These are phyloP conservation scores for Leuciscus idus DNA, from an alignment of 2,113 vertebrate species.

Conservation along the genomic window DNA sequence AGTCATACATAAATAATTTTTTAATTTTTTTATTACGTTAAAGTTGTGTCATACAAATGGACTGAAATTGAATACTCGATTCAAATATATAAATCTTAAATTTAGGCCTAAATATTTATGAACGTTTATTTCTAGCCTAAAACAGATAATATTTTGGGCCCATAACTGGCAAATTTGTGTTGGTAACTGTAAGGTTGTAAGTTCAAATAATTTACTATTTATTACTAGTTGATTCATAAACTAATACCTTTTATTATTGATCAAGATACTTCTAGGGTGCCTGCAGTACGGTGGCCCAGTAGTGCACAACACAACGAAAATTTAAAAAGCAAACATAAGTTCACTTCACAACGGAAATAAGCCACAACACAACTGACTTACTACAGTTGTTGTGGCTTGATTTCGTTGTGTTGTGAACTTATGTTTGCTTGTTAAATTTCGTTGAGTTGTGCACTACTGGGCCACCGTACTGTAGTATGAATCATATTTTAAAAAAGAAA, in stretches of 20 bases:
- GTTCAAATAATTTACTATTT: not conserved
- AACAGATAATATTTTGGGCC: not conserved
- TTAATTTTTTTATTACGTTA: not conserved
- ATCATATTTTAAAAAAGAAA: not conserved
- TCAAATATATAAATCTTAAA: not conserved
- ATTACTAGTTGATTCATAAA: no score
- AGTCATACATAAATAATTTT: no score
- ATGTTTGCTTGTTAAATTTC: no score
- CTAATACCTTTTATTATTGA: no score
- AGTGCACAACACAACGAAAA: no score
- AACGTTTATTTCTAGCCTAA: not conserved
- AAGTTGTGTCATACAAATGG: not conserved
- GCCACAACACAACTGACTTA: no score
- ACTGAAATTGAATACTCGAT: not conserved
- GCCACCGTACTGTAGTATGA: not conserved
- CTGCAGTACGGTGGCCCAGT: not conserved
- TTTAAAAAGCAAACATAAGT: no score
- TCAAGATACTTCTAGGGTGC: no score
- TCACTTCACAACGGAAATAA: no score
- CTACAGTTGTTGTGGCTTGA: no score
- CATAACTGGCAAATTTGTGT: not conserved
- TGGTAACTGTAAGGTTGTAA: not conserved
- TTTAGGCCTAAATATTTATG: not conserved
- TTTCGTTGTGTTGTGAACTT: no score
- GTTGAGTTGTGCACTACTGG: no score